Evolutionary conservation across 1,140 invertebrate genomes (phyloP).

Genomic region (Eciton burchellii): DNA sequence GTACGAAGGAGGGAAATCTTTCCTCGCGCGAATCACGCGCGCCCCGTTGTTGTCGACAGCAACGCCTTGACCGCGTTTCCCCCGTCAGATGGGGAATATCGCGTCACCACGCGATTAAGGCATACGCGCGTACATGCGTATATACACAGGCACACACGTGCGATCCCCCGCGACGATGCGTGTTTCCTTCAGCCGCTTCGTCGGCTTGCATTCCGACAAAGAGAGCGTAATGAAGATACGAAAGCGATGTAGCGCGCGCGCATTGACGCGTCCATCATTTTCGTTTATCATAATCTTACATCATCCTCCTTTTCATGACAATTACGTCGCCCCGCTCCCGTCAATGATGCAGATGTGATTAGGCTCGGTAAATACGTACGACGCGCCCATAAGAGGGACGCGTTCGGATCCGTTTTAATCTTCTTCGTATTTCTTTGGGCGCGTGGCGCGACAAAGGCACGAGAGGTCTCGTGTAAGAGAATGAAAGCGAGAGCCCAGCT

Average conservation of each 20-base stretch:
- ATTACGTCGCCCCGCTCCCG: neutral
- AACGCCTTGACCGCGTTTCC: slow-evolving; percentile 35
- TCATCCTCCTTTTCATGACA: neutral
- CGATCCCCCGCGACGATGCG: slow-evolving; percentile 1
- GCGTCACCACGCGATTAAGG: slow-evolving; percentile 47
- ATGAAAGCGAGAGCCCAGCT: slow-evolving; percentile 60
- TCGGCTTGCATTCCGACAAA: neutral
- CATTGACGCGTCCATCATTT: slow-evolving; percentile 2
- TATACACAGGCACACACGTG: neutral
- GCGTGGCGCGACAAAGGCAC: slow-evolving; percentile 69
- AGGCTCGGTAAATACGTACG: neutral
- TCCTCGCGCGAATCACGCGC: slow-evolving; percentile 57
- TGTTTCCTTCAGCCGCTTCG: slow-evolving; percentile 1
- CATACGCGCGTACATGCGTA: too few species aligned
- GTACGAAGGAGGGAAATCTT: slow-evolving; percentile 60
- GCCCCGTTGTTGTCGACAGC: slow-evolving; percentile 53
- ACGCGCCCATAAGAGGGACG: slow-evolving; percentile 13
- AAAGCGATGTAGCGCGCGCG: neutral
- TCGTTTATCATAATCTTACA: neutral
- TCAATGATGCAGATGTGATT: slow-evolving; percentile 20
- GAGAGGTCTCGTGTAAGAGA: slow-evolving; percentile 52
- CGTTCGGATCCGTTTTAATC: slow-evolving; percentile 60
- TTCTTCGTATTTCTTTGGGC: slow-evolving; percentile 64
- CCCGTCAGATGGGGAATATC: slow-evolving; percentile 18
- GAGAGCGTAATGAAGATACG: neutral